Evolutionary conservation across 2,888 invertebrate species (phyloP).

Genomic region (Gonocerus acuteangulatus): DNA sequence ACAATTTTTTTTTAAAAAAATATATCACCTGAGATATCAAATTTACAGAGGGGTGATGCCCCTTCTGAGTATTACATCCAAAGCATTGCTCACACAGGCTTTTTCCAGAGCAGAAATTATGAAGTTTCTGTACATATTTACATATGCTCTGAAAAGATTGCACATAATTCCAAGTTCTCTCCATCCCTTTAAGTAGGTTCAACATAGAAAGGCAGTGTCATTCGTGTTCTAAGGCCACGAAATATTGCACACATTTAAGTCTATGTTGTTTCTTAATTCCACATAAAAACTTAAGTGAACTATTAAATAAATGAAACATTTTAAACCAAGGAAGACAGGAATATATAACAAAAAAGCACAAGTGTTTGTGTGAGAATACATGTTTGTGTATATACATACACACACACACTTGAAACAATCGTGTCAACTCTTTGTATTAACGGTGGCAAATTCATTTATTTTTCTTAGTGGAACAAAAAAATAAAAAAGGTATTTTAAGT

Average conservation of each 20-base stretch:
- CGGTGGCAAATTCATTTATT: no score
- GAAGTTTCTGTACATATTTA: neutral
- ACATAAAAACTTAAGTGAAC: neutral
- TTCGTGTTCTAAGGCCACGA: constrained; percentile 1
- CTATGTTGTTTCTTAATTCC: neutral
- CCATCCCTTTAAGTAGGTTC: neutral
- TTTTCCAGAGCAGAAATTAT: constrained; percentile 12
- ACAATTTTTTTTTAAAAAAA: neutral
- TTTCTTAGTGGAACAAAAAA: no score
- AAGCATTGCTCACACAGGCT: constrained; percentile 21
- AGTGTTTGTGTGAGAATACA: no score
- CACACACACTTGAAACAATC: no score
- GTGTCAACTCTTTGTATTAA: no score
- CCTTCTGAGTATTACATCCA: neutral
- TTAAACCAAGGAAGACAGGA: neutral
- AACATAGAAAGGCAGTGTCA: neutral
- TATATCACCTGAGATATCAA: constrained; percentile 19
- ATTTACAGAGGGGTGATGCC: neutral
- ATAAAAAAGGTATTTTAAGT: no score
- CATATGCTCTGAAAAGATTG: neutral
- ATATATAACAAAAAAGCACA: no score
- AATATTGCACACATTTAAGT: constrained; percentile 1
- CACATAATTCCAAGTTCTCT: neutral
- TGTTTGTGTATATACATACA: no score
- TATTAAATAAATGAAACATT: neutral